Base-by-base conservation (phyloP, 2,888 invertebrate genomes). In the Pelosia muscerda region DNA sequence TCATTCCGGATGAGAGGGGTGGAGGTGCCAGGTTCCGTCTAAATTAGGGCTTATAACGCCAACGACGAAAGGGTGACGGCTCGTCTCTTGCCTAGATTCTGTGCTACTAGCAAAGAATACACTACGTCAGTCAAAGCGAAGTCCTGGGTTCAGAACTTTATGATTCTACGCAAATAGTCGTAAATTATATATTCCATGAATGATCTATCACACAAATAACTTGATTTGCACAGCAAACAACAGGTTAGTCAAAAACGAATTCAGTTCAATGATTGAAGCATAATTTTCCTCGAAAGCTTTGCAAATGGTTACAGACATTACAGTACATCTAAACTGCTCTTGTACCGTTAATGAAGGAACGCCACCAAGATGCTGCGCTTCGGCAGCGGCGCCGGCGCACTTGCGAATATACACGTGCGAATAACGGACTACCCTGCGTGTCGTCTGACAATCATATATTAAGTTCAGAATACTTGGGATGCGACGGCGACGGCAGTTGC, bases 301-400 rank as follows among this genome's bases (percentile, higher is more conserved):
- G 54, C 64, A 42, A 67, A 65, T 65, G 49, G 49, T 56, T 38
- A 19, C 57, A 66, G 67, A 53, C 38, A 4, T 38, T 38, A 38
- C 56, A 49, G 8, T 49, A 49, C n/a, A 42, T 42, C 38, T 66
- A 62, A 66, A 62, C 62, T 49, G 62, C 57, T 15, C 15, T 53
- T 28, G 54, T 71, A 60, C 74, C 72, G 79, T 74, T 76, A 74
- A 56, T 69, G 65, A 65, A 70, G 59, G 56, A 57, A 67, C 25
- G 42, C 26, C 25, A 34, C 38, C n/a, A 62, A 60, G 68, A 72
- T 23, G 42, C 55, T 13, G n/a, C 15, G 57, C 54, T 49, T 49
- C 15, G n/a, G 28, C 28, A 25, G 34, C 15, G 19, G 28, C 31
- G 28, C 42, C 49, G 34, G 59, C 54, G 58, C 58, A 54, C 31